phyloP scores from a whole-genome alignment of 2,888 invertebrate genomes.

The Tortrix viridana region DNA sequence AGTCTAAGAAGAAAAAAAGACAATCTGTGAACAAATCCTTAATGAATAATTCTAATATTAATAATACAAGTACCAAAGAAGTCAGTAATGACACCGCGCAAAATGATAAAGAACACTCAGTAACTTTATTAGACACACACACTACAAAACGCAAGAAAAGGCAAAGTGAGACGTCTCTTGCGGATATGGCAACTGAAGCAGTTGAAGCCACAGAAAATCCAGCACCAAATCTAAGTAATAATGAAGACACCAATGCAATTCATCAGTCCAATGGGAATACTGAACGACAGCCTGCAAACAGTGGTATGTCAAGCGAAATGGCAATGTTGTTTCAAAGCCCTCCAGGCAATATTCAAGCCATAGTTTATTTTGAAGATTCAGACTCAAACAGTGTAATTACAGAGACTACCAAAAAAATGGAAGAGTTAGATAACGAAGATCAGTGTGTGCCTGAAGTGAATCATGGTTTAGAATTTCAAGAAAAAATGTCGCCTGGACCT shows the following conservation, averaged over 20 bases:
- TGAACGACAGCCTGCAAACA: constrained; percentile 7
- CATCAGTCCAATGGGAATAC: too few species aligned
- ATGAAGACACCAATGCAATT: constrained; percentile 34
- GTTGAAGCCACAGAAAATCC: constrained; percentile 36
- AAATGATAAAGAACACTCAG: too few species aligned
- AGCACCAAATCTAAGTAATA: constrained; percentile 12
- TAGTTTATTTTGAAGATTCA: constrained; percentile 65
- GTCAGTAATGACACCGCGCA: too few species aligned
- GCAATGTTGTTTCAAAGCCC: constrained; percentile 55
- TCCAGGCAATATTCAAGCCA: constrained; percentile 53
- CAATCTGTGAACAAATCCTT: too few species aligned
- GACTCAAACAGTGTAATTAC: constrained; percentile 58
- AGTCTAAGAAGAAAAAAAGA: constrained; percentile 15
- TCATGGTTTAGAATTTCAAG: constrained; percentile 43
- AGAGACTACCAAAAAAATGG: constrained; percentile 43
- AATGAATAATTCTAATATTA: too few species aligned
- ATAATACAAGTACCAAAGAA: too few species aligned
- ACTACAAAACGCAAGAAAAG: constrained; percentile 20
- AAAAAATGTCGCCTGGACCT: constrained; percentile 13
- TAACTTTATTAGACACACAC: constrained; percentile 29
- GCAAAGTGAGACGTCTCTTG: constrained; percentile 14
- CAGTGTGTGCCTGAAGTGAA: constrained; percentile 71
- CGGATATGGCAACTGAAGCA: constrained; percentile 41
- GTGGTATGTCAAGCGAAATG: constrained; percentile 41
- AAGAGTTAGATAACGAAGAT: constrained; percentile 55